Evolutionary conservation across 2,888 invertebrate genomes (phyloP).

Genomic region (Deilephila porcellus): DNA sequence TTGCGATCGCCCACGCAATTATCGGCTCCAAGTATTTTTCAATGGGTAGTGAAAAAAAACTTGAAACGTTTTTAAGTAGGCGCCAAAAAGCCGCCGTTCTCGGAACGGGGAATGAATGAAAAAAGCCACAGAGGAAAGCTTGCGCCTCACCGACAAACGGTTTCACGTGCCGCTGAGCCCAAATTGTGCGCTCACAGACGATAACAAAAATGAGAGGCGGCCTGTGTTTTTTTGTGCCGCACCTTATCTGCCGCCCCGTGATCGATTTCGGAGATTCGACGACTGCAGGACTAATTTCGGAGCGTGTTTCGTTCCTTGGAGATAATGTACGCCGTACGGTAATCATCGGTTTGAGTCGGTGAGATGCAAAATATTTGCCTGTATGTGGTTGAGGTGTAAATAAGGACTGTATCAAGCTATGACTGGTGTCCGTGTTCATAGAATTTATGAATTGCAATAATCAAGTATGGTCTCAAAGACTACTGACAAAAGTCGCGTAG

Average conservation of each 20-base stretch:
- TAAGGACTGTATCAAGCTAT: too few species aligned
- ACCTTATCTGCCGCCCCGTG: conserved; percentile 50
- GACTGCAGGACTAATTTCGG: conserved; percentile 25
- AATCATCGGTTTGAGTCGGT: neutral
- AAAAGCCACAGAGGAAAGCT: conserved; percentile 72
- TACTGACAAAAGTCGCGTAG: too few species aligned
- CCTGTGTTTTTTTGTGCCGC: conserved; percentile 52
- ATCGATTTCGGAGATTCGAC: conserved; percentile 34
- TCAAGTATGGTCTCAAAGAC: too few species aligned
- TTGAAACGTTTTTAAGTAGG: conserved; percentile 62
- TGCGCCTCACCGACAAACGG: conserved; percentile 69
- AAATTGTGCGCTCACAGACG: conserved; percentile 69
- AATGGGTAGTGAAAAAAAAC: conserved; percentile 46
- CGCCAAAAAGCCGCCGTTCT: conserved; percentile 82
- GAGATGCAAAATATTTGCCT: neutral
- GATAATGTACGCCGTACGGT: neutral
- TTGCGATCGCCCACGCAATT: conserved; percentile 14
- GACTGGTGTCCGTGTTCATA: too few species aligned
- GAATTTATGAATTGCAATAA: too few species aligned
- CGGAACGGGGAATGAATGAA: conserved; percentile 75
- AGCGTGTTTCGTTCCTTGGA: neutral
- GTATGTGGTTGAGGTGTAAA: neutral
- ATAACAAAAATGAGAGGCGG: conserved; percentile 52
- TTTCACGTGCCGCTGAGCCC: conserved; percentile 78
- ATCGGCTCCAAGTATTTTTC: conserved; percentile 19